Evolutionary conservation across 2,888 invertebrate genomes (phyloP).

Genomic region (Beris chalybata): DNA sequence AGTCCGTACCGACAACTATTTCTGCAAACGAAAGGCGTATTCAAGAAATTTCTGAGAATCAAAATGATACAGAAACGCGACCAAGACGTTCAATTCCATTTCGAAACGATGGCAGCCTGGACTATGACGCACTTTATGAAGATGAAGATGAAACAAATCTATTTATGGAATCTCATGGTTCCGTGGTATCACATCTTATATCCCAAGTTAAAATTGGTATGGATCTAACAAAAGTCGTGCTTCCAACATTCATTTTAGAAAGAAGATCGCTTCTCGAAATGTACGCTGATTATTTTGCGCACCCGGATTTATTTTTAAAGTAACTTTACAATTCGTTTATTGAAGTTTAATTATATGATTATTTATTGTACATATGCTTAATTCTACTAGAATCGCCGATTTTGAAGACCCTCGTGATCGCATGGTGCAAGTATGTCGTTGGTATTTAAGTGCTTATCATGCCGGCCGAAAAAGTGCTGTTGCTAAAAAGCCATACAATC

Average conservation of each 20-base stretch:
- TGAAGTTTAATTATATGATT: not conserved
- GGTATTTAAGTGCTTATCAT: constrained; percentile 99
- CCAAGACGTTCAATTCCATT: constrained; percentile 50
- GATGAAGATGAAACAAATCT: constrained; percentile 87
- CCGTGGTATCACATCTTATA: constrained; percentile 93
- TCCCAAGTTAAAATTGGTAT: constrained; percentile 99
- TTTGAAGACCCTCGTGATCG: constrained; percentile 81
- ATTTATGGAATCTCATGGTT: constrained; percentile 95
- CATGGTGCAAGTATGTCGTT: constrained; percentile 91
- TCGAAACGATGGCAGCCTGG: constrained; percentile 71
- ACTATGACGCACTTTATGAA: constrained; percentile 89
- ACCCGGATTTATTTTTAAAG: constrained; percentile 95
- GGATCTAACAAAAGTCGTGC: constrained; percentile 96
- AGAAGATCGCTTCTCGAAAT: constrained; percentile 96
- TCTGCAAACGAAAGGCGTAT: constrained; percentile 1
- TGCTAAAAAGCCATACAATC: constrained; percentile 99
- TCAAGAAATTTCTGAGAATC: not conserved
- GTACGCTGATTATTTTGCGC: constrained; percentile 99
- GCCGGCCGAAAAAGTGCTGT: constrained; percentile 96
- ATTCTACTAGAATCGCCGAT: constrained; percentile 78
- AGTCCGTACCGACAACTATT: constrained; percentile 1
- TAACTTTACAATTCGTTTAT: constrained; percentile 53
- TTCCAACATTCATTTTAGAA: constrained; percentile 98
- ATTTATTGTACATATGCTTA: not conserved
- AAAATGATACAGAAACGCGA: constrained; percentile 36